Percentiles rank a stretch among this genome's conserved stretches.
These are phyloP conservation scores for Euleptes europaea DNA, from an alignment of 2,113 vertebrate species.

Conservation along the genomic window DNA sequence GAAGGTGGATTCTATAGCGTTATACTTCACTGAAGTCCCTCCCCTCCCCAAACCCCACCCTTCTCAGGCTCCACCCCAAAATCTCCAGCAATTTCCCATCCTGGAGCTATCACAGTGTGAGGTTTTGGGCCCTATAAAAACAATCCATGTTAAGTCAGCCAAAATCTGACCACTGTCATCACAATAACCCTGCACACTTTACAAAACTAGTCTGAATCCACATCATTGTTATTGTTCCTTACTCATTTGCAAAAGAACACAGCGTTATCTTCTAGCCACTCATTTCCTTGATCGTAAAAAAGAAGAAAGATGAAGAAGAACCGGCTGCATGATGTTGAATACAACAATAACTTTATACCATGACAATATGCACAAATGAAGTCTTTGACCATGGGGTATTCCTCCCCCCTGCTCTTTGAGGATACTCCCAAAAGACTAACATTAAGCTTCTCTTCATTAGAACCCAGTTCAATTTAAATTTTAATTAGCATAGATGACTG, in stretches of 20 bases:
- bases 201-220: neutral
- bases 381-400: constrained; percentile 60
- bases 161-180: neutral
- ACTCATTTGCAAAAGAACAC: constrained; percentile 17
- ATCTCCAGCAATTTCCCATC: too few species aligned
- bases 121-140: too few species aligned
- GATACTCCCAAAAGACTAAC: constrained; percentile 70
- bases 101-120: too few species aligned
- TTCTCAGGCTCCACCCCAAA: too few species aligned
- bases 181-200: neutral
- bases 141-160: too few species aligned
- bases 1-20: too few species aligned
- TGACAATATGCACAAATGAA: constrained; percentile 54
- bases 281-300: constrained; percentile 47
- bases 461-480: constrained; percentile 79
- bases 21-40: too few species aligned
- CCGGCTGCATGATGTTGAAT: constrained; percentile 15
- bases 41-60: too few species aligned
- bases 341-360: constrained; percentile 35
- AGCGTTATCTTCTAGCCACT: neutral
- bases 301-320: neutral
- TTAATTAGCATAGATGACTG: constrained; percentile 80
- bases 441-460: constrained; percentile 81
- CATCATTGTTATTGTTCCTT: constrained; percentile 22
- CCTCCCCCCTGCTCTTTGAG: constrained; percentile 61